phyloP scores from a whole-genome alignment of 2,888 invertebrate species.

The Clusia tigrina region DNA sequence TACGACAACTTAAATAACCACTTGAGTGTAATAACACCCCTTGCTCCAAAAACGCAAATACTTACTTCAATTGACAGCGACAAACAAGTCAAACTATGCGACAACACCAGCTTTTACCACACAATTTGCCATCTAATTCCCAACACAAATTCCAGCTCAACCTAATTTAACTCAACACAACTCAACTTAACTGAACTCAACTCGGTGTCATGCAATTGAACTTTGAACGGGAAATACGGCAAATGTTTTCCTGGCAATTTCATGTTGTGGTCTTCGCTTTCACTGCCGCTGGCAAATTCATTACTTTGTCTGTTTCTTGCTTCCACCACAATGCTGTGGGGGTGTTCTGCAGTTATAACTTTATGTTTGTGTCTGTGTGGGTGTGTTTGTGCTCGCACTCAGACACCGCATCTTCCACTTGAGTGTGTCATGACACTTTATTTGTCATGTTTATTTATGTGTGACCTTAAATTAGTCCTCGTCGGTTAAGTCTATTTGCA shows the following conservation, averaged over 20 bases:
- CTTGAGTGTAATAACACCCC: too few species aligned
- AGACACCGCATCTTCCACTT: background rate
- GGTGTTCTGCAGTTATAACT: too few species aligned
- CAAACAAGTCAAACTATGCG: too few species aligned
- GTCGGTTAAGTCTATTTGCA: constrained; percentile 5
- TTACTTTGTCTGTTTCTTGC: background rate
- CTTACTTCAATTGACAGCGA: constrained; percentile 30
- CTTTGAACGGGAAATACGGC: constrained; percentile 1
- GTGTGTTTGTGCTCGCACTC: background rate
- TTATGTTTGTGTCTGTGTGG: background rate
- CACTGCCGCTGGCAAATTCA: constrained; percentile 15
- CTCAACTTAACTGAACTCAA: too few species aligned
- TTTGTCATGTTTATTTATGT: constrained; percentile 53
- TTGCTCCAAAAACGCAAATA: too few species aligned
- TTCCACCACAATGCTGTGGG: background rate
- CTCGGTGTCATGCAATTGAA: constrained; percentile 7
- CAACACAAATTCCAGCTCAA: background rate
- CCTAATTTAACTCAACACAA: too few species aligned
- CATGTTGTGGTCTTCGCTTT: constrained; percentile 8
- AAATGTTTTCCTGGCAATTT: constrained; percentile 3
- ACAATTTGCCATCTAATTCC: background rate
- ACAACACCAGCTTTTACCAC: background rate
- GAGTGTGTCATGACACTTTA: constrained; percentile 48
- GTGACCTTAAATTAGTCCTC: constrained; percentile 8
- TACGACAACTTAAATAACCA: too few species aligned